phyloP scores from a whole-genome alignment of 2,888 invertebrate species.

The Caenorhabditis doughertyi region DNA sequence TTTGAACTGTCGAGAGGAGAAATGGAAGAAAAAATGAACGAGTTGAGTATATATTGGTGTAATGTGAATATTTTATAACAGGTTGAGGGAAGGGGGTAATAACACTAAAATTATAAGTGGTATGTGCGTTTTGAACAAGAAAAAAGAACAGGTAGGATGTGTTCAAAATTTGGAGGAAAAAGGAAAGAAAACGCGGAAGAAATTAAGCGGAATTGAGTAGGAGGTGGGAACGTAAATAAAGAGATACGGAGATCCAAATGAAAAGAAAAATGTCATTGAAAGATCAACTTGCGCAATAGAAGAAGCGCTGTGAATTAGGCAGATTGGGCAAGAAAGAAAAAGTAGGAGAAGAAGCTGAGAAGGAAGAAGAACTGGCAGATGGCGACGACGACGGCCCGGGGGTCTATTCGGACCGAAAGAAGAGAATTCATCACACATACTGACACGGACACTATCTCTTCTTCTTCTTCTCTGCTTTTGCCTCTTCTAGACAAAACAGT shows the following conservation, averaged over 20 bases:
- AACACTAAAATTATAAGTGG: slow-evolving; percentile 38
- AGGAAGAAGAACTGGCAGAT: slow-evolving; percentile 20
- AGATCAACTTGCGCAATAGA: slow-evolving; percentile 53
- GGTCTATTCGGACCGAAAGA: slow-evolving; percentile 24
- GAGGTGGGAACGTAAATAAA: slow-evolving; percentile 40
- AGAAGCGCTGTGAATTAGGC: slow-evolving; percentile 35
- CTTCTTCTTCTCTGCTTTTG: neutral
- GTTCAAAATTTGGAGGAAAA: slow-evolving; percentile 16
- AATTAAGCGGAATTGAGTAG: slow-evolving; percentile 16
- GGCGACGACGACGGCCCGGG: slow-evolving; percentile 23
- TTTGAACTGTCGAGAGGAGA: slow-evolving; percentile 33
- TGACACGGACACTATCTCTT: slow-evolving; percentile 37
- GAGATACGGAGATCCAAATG: slow-evolving; percentile 38
- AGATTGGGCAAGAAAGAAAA: slow-evolving; percentile 24
- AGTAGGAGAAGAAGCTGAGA: slow-evolving; percentile 20
- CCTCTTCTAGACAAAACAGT: slow-evolving; percentile 44
- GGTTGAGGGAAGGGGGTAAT: slow-evolving; percentile 15
- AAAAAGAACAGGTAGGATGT: slow-evolving; percentile 16
- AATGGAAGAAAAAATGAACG: slow-evolving; percentile 8
- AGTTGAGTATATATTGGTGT: slow-evolving; percentile 26
- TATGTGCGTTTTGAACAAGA: slow-evolving; percentile 25
- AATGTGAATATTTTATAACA: slow-evolving; percentile 32
- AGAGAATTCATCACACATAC: slow-evolving; percentile 27
- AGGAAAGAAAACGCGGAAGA: slow-evolving; percentile 18
- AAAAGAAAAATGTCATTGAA: slow-evolving; percentile 44